Base-by-base conservation (phyloP, 2,113 vertebrate genomes). In the Takifugu bimaculatus region DNA sequence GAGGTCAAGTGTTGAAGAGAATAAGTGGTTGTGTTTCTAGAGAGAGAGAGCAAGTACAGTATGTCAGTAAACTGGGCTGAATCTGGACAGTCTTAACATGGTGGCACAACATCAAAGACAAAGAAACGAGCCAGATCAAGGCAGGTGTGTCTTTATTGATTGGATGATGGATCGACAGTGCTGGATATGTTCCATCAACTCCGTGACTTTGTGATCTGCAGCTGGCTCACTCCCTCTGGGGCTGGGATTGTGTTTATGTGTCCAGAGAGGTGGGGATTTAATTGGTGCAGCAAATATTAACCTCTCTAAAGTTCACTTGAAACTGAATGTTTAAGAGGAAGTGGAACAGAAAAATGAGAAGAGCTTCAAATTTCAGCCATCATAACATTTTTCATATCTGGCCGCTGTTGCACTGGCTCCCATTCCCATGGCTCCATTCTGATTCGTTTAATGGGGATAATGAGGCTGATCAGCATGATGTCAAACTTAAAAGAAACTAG, bases 111-210 rank as follows among this genome's bases (percentile, higher is more conserved):
- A 20, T 9, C 13, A 15, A 25, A 4, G 15, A 11, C 29, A 45
- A 12, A 54, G n/a, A 61, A 60, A 42, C 13, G 3, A 2, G 11
- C 29, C 14, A 51, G 52, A 50, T 56, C 50, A 53, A 82, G 54
- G 63, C 68, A 72, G 25, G 52, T 66, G 74, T 74, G 50, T 57
- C 59, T 88, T 87, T 85, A 85, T 88, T 88, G 53, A 39, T 68
- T 55, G 70, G 72, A 26, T 54, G 54, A 45, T 32, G 5, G 29
- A 32, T 68, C 73, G 62, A 81, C 55, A 73, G 45, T 66, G 60
- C 67, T 76, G 45, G 59, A 75, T 63, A 66, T 50, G 63, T 54
- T 66, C 56, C 44, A 26, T 66, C 60, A 64, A 56, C 64, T 65
- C 49, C 42, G 26, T 25, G 45, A 63, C 51, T 62, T 50, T 53